Percentiles rank a stretch among this genome's conserved stretches.
Evolutionary conservation across 2,113 vertebrate species (phyloP).

Genomic region (Myxocyprinus asiaticus): DNA sequence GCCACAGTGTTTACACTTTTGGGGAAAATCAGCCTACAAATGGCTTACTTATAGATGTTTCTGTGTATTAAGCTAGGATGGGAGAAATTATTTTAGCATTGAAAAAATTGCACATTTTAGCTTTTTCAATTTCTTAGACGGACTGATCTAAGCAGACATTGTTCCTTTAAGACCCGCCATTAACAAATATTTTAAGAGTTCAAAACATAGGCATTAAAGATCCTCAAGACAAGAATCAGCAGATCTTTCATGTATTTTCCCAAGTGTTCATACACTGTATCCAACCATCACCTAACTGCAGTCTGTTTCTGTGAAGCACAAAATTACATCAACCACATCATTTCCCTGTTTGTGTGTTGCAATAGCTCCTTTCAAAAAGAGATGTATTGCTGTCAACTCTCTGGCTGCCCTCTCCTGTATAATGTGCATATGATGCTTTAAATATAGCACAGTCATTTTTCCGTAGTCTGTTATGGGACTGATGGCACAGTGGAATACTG

Average conservation of each 20-base stretch:
- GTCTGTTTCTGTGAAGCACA: background rate
- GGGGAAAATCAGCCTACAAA: too few species aligned
- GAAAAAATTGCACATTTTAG: too few species aligned
- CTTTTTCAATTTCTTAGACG: too few species aligned
- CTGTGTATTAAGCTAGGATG: too few species aligned
- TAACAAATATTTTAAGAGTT: too few species aligned
- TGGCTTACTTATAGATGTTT: too few species aligned
- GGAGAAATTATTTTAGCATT: too few species aligned
- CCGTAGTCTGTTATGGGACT: conserved; percentile 12
- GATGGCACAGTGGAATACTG: conserved; percentile 22
- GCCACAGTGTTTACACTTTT: too few species aligned
- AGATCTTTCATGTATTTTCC: conserved; percentile 7
- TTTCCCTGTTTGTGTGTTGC: background rate
- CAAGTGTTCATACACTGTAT: background rate
- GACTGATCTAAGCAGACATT: too few species aligned
- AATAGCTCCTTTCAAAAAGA: background rate
- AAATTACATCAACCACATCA: background rate
- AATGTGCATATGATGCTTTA: conserved; percentile 21
- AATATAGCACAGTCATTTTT: conserved; percentile 25
- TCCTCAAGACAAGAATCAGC: background rate
- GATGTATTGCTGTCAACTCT: background rate
- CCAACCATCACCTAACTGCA: background rate
- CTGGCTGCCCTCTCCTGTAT: background rate
- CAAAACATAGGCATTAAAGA: too few species aligned
- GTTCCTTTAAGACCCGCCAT: too few species aligned